These are phyloP conservation scores for Neoniphon sammara DNA, from an alignment of 2,797 vertebrate genomes.

Conservation along the genomic window DNA sequence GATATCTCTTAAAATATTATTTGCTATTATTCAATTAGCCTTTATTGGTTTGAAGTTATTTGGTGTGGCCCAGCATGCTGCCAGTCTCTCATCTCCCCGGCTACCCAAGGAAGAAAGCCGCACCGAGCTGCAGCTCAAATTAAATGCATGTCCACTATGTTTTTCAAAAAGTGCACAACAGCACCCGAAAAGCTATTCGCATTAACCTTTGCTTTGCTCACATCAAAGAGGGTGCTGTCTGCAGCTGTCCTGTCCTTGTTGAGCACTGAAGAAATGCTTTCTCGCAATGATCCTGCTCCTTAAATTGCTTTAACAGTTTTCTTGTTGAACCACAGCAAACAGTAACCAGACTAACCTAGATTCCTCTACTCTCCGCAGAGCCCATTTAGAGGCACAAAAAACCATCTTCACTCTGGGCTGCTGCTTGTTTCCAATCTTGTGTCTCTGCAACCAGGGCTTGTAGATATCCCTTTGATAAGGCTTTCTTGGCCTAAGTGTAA, in stretches of 20 bases:
- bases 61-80: slow-evolving; percentile 31
- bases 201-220: slow-evolving; percentile 71
- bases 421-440: not conserved
- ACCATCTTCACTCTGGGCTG: not conserved
- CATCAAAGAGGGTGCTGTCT: slow-evolving; percentile 74
- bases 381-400: slow-evolving; percentile 28
- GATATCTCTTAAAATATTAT: slow-evolving; percentile 35
- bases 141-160: slow-evolving; percentile 73
- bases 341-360: slow-evolving; percentile 43
- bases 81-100: slow-evolving; percentile 50
- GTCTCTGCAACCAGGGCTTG: not conserved
- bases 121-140: slow-evolving; percentile 63
- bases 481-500: not conserved
- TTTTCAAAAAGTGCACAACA: slow-evolving; percentile 70
- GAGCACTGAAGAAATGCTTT: slow-evolving; percentile 40
- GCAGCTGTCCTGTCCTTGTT: slow-evolving; percentile 59
- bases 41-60: slow-evolving; percentile 48
- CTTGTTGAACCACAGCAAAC: slow-evolving; percentile 32
- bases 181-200: slow-evolving; percentile 61
- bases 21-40: slow-evolving; percentile 48
- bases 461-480: not conserved
- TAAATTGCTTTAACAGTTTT: slow-evolving; percentile 45
- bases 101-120: slow-evolving; percentile 51
- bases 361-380: slow-evolving; percentile 23
- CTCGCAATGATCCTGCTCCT: slow-evolving; percentile 20